Evolutionary conservation across 1,140 invertebrate species (phyloP).

Genomic region (Agraylea sexmaculata): DNA sequence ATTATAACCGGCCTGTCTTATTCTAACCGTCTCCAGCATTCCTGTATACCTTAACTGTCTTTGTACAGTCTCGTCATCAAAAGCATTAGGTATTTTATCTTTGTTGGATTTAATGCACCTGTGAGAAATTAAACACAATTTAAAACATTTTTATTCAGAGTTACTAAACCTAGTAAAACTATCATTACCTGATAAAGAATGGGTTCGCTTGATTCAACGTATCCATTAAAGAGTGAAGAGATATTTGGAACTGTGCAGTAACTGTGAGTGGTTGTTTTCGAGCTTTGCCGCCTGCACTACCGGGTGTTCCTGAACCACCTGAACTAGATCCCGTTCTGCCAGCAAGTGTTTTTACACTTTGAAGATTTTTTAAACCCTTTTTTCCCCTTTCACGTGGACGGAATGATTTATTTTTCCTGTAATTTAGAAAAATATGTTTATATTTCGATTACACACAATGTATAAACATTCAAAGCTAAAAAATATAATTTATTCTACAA

Average conservation of each 20-base stretch:
- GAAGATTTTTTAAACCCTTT: slow-evolving; percentile 75
- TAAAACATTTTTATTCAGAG: background rate
- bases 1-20: slow-evolving; percentile 90
- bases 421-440: slow-evolving; percentile 24
- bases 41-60: slow-evolving; percentile 82
- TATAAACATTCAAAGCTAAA: too few relatives aligned
- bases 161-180: background rate
- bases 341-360: slow-evolving; percentile 79
- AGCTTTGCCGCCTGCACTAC: slow-evolving; percentile 51
- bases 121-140: slow-evolving; percentile 10
- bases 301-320: slow-evolving; percentile 31
- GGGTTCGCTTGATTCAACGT: slow-evolving; percentile 91
- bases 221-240: slow-evolving; percentile 82
- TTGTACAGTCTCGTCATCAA: slow-evolving; percentile 91
- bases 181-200: slow-evolving; percentile 73
- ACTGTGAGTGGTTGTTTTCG: slow-evolving; percentile 84
- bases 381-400: slow-evolving; percentile 65
- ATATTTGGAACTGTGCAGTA: slow-evolving; percentile 88
- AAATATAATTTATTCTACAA: background rate
- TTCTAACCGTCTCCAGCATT: slow-evolving; percentile 93
- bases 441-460: too few relatives aligned
- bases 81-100: slow-evolving; percentile 81
- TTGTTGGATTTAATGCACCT: slow-evolving; percentile 90
- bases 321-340: slow-evolving; percentile 47
- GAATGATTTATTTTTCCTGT: slow-evolving; percentile 85